Evolutionary conservation across 1,140 invertebrate species (phyloP), one percentile per base, ranked within the genome.

Genomic region (Scaptomyza pallida): DNA sequence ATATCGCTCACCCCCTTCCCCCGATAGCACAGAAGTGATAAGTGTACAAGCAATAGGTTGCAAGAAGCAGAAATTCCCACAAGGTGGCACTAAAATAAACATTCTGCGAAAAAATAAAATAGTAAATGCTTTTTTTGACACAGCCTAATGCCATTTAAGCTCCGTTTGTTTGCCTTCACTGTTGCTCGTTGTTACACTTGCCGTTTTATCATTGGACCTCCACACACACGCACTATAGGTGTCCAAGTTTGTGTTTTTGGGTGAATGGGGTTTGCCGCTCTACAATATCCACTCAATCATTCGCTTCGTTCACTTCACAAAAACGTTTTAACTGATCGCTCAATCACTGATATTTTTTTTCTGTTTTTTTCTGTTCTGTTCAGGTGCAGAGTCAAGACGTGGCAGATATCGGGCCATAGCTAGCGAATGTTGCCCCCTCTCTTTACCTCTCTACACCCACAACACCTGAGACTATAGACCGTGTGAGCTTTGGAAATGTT

Each of bases 291-390:
- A 85, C 81, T 85, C 81, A 85, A 85, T 85, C 81, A 85, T 85
- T 81, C 37, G 43, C 33, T 37, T 37, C 35, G 72, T 76, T 77
- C 81, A 75, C 70, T 86, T 81, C 73, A 71, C 48, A 40, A 30
- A 30, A 72, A 85, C 77, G 41, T 81, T 85, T 85, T 85, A 85
- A 85, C 81, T 85, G 81, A 85, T 85, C 81, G 81, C 82, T 85
- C 81, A 85, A 85, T 85, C 81, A 85, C 81, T 85, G 81, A 85
- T 85, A 85, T 56, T 64, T 75, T 21, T 21, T 4, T 21, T 30
- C 23, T 30, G 0, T 30, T 30, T 8, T 30, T 5, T 30, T 30
- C 26, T 9, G 26, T 30, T 30, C 26, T 40, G 17, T 41, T 55
- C 52, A 41, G 41, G 44, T 55, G 52, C 26, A 30, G 6, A 50